Evolutionary conservation across 2,113 vertebrate species (phyloP).

Genomic region (Aplodontia rufa): DNA sequence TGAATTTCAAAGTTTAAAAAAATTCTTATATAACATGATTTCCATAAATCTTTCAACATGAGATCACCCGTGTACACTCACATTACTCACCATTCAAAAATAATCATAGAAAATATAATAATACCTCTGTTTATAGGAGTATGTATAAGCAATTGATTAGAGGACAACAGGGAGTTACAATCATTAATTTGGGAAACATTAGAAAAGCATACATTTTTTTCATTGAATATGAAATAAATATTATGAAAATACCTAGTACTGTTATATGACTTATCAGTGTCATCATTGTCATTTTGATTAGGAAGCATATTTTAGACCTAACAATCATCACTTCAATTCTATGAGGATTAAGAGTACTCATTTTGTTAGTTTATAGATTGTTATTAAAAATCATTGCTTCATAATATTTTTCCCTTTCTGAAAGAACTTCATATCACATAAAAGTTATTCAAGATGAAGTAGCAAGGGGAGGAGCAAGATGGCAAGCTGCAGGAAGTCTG

Average conservation of each 20-base stretch:
- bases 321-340: background rate
- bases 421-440: background rate
- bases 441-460: background rate
- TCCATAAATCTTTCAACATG: background rate
- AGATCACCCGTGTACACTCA: background rate
- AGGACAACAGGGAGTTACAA: background rate
- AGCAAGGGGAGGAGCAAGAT: too few relatives aligned
- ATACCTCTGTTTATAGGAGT: background rate
- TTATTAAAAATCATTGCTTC: constrained; percentile 13
- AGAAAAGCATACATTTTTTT: background rate
- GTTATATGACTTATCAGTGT: background rate
- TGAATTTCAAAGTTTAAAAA: background rate
- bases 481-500: too few relatives aligned
- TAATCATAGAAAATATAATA: background rate
- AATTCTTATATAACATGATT: background rate
- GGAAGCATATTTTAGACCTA: background rate
- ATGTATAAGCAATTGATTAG: background rate
- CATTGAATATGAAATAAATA: background rate
- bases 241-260: background rate
- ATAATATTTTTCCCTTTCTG: background rate
- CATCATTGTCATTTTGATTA: background rate
- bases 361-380: background rate
- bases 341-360: background rate
- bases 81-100: background rate
- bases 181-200: background rate